These are phyloP conservation scores for Dendronephthya gigantea DNA, from an alignment of 64 coral and sea anemone genomes.

Conservation along the genomic window DNA sequence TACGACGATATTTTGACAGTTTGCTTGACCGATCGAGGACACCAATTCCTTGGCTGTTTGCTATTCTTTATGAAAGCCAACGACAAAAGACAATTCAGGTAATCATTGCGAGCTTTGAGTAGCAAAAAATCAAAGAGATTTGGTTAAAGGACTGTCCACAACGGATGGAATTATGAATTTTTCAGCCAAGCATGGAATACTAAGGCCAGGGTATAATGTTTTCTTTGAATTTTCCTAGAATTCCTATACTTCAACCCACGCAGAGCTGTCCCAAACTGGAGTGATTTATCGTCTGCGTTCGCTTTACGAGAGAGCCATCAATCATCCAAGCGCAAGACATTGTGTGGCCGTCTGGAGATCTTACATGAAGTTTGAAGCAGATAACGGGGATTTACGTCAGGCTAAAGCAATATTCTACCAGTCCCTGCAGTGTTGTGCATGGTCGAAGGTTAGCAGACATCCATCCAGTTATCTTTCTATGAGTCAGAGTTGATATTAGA, in stretches of 20 bases:
- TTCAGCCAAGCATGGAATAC: too few relatives aligned
- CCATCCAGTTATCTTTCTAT: not conserved
- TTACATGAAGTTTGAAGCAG: slow-evolving; percentile 82
- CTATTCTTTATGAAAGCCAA: slow-evolving; percentile 52
- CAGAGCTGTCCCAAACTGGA: slow-evolving; percentile 48
- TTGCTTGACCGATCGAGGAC: slow-evolving; percentile 26
- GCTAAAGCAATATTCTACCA: slow-evolving; percentile 86
- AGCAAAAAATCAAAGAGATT: not conserved
- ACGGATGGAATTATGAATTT: too few relatives aligned
- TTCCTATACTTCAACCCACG: not conserved
- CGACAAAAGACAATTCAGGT: slow-evolving; percentile 34
- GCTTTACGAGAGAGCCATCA: slow-evolving; percentile 65
- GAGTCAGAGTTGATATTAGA: not conserved
- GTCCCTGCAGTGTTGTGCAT: slow-evolving; percentile 71
- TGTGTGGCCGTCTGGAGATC: slow-evolving; percentile 90
- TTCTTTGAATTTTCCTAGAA: not conserved
- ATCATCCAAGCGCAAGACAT: slow-evolving; percentile 35
- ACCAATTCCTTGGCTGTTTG: slow-evolving; percentile 64
- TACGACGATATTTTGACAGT: slow-evolving; percentile 74
- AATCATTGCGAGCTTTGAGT: not conserved
- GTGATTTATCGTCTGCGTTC: slow-evolving; percentile 63
- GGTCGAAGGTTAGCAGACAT: slow-evolving; percentile 59
- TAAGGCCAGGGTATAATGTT: too few relatives aligned
- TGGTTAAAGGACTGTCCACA: not conserved
- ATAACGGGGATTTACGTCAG: slow-evolving; percentile 49